Evolutionary conservation across 2,888 invertebrate genomes (phyloP), one percentile per base, ranked within the genome.

Genomic region (Drosophila formosana): DNA sequence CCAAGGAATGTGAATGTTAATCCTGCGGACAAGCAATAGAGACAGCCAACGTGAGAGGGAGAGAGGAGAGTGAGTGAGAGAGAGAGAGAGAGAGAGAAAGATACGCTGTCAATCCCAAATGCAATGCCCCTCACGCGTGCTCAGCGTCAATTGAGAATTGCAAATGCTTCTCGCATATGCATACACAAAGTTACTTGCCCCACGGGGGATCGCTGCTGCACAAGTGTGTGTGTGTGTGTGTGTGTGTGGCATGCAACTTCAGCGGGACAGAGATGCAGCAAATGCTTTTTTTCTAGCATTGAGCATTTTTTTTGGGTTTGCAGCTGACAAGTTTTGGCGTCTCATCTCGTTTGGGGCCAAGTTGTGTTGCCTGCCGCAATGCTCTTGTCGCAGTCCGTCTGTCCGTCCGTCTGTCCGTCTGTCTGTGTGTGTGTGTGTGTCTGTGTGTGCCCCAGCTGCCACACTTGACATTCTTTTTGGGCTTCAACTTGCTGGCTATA

Each of bases 391-490:
- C 18, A 9, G 11, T 11, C 47, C n/a, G 28, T 23, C 18, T 34
- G 11, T 11, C 47, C n/a, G 28, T 39, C n/a, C 8, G 11, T 37
- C 28, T 45, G 32, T n/a, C n/a, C n/a, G n/a, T 18, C 1, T 25
- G 28, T 28, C n/a, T 11, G 11, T 37, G 39, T 45, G 32, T 18
- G 46, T 18, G 18, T 25, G 28, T 18, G 18, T 25, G 28, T 28
- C n/a, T 11, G 11, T 37, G 39, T 45, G 32, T 18, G 46, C 49
- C 28, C 39, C 57, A 49, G 32, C 32, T 18, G 18, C 18, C 18
- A 60, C 60, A 67, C 74, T 71, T 74, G 63, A 68, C 71, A 65
- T 71, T 75, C 62, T 60, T 75, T 75, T 18, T 45, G 41, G 73
- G 41, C 58, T 55, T 41, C 47, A 47, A 50, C 71, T 39, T 41